Evolutionary conservation across 2,797 vertebrate species (phyloP), one percentile per base, ranked within the genome.

Genomic region (Manis crassicaudata): DNA sequence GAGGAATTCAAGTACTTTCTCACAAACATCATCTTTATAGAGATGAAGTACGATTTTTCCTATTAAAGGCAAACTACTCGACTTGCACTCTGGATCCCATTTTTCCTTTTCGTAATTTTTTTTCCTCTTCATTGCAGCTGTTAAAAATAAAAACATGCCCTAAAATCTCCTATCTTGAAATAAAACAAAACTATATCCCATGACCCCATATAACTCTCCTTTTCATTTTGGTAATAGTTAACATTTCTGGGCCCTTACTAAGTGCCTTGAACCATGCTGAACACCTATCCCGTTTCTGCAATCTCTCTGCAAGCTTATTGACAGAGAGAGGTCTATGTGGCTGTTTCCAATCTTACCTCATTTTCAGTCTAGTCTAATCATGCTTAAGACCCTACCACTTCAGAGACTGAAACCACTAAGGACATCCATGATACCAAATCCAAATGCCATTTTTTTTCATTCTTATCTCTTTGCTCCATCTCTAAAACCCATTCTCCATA

Each of bases 401-500:
- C 52, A 90, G 50, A 84, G 70, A 81, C 32, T 77, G 23, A 87
- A 89, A 50, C 23, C 40, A 92, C 9, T 12, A 62, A 92, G 58
- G 35, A 83, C 40, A 93, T 50, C 13, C 23, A 73, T 56, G 65
- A 35, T 90, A 52, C 92, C 63, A 84, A 88, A 92, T 63, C 29
- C 54, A 92, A 91, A 3, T 18, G 29, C 75, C 46, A 86, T 60
- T 88, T 91, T 43, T 84, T 84, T 76, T 58, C 46, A 6, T 82
- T 82, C 29, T n/a, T 58, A 77, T 83, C n/a, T 89, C 29, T 81
- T 56, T 37, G 17, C 32, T 75, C 46, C 46, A 46, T 46, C 46
- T 46, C 60, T 90, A 83, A 67, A 86, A 85, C 27, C 58, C 60
- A 79, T 62, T 87, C 52, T 82, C 46, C 56, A 95, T 7, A 94